phyloP scores from a whole-genome alignment of 2,113 vertebrate species.

The Drymodes brunneopygia region DNA sequence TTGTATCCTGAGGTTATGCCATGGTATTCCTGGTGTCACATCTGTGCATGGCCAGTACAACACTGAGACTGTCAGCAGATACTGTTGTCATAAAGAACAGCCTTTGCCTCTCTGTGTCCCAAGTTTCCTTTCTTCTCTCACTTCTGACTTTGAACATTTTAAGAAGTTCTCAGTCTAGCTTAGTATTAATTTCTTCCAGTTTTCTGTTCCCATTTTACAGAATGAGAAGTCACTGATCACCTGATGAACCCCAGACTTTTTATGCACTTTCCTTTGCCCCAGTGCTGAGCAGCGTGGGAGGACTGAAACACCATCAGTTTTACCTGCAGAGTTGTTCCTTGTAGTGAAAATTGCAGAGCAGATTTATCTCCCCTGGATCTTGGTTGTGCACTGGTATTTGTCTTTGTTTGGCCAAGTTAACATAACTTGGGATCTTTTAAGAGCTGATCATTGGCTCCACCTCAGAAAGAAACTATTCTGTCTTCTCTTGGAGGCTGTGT shows the following conservation, averaged over 20 bases:
- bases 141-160: background rate
- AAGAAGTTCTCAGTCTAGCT: background rate
- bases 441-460: background rate
- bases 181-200: background rate
- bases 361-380: background rate
- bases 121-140: background rate
- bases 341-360: background rate
- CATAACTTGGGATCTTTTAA: background rate
- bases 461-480: background rate
- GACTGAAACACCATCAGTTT: background rate
- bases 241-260: background rate
- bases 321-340: background rate
- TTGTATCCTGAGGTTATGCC: background rate
- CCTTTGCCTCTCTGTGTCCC: background rate
- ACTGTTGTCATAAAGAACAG: background rate
- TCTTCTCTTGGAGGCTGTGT: background rate
- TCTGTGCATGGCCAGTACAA: background rate
- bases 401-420: background rate
- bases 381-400: background rate
- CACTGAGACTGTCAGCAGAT: background rate
- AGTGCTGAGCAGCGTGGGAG: background rate
- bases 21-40: background rate
- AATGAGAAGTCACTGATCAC: background rate
- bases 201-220: background rate
- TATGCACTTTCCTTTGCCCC: background rate